Conservation (phyloP, 53 echinoderm and acorn worm genomes). For the Holothuria leucospilota region DNA sequence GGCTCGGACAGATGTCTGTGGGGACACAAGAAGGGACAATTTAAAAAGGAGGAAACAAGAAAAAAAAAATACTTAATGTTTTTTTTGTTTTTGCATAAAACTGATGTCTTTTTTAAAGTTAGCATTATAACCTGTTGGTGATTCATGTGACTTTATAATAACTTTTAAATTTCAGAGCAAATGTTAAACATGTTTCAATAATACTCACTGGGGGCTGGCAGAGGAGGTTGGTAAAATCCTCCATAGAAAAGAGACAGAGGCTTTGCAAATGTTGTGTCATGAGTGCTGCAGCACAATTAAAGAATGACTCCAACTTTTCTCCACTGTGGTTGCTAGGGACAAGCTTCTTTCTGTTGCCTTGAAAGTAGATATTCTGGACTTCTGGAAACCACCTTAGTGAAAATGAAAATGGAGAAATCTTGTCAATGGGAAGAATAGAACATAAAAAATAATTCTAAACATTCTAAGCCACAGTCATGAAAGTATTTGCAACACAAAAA, state of each 20-base stretch:
- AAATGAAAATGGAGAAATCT: not conserved
- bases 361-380: constrained; percentile 98
- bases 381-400: constrained; percentile 93
- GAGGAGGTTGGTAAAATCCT: constrained; percentile 84
- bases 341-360: constrained; percentile 93
- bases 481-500: not conserved
- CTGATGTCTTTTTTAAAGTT: too few species aligned
- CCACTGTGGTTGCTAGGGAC: constrained; percentile 97
- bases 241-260: constrained; percentile 85
- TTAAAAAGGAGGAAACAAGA: too few species aligned
- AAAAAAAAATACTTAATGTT: too few species aligned
- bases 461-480: not conserved
- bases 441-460: not conserved
- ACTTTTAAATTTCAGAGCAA: too few species aligned
- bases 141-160: too few species aligned
- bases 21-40: not conserved
- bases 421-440: too few species aligned
- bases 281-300: constrained; percentile 95
- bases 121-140: too few species aligned
- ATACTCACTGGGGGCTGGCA: constrained; percentile 85
- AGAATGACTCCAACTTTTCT: constrained; percentile 93
- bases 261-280: constrained; percentile 96
- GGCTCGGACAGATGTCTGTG: constrained; percentile 81
- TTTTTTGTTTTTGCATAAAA: too few species aligned
- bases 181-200: not conserved